Evolutionary conservation across 1,140 invertebrate species (phyloP), one percentile per base, ranked within the genome.

Genomic region (Probaryconus sp.): DNA sequence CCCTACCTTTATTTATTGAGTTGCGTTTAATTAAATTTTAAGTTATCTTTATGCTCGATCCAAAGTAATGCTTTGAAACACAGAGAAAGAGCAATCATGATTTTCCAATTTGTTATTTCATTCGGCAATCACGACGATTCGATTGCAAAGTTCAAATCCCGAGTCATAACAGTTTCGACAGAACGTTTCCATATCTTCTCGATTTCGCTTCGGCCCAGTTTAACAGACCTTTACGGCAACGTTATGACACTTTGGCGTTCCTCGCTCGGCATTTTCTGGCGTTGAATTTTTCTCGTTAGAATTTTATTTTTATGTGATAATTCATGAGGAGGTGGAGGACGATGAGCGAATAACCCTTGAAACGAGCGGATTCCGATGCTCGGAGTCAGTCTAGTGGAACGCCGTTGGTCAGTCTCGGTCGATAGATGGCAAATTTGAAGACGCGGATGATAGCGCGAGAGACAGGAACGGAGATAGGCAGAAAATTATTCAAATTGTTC

Each of bases 401-500:
- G 51, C 45, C 53, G 42, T 14, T 5, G 40, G 51, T 3, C 65
- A 80, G 65, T 75, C 71, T 33, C 73, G 78, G 58, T 79, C 68
- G 79, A 79, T 80, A 79, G 69, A 77, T 64, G 79, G 76, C 77
- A 76, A 81, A 82, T 83, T 83, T 60, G 71, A 71, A 78, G 76
- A 80, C 70, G 79, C n/a, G 77, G 76, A 80, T 77, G 76, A 60
- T 53, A 75, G 74, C 73, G 45, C 50, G 67, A 64, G 35, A 50
- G 51, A 48, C 50, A 26, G 43, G 35, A 37, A 58, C n/a, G 53
- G 43, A 53, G 33, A 58, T 28, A 40, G 38, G 40, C 58, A 73
- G 63, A 68, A 79, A 83, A 85, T 84, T 85, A 86, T 86, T 84
- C 80, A 81, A 85, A 85, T 85, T 80, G 78, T 77, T 77, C 61